Conservation (phyloP, 1,140 invertebrate species). For the Pachypeltis micranthus region DNA sequence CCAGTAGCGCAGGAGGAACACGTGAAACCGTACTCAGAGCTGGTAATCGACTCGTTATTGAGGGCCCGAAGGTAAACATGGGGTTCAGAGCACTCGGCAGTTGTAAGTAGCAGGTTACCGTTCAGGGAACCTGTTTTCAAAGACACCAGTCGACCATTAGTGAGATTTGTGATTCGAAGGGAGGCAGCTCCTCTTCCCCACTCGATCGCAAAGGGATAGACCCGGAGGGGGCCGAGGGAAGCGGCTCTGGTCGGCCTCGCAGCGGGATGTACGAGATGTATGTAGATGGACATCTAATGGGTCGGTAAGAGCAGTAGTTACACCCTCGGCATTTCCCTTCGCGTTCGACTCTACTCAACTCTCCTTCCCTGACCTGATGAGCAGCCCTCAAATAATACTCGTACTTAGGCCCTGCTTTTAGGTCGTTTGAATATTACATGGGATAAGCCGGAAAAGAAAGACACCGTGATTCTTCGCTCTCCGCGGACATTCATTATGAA, state of each 20-base stretch:
- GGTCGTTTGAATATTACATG: background rate
- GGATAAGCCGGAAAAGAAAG: background rate
- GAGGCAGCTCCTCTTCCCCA: background rate
- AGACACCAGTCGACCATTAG: background rate
- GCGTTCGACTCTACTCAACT: too few species aligned
- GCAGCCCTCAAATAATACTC: background rate
- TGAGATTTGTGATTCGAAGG: background rate
- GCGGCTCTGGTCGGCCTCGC: background rate
- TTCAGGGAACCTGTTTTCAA: constrained; percentile 1
- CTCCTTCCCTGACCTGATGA: too few species aligned
- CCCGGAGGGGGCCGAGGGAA: background rate
- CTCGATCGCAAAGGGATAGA: too few species aligned
- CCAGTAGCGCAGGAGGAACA: too few species aligned
- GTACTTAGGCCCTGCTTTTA: background rate
- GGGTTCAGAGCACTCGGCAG: background rate
- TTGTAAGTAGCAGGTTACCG: background rate
- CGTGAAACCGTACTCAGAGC: too few species aligned
- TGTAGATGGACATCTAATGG: constrained; percentile 9
- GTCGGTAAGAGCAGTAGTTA: constrained; percentile 1
- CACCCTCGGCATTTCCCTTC: too few species aligned
- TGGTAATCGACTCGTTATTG: background rate
- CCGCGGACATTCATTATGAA: constrained; percentile 6
- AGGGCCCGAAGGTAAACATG: background rate
- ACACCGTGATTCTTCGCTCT: background rate
- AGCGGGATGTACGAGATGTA: background rate